Conservation (phyloP, 2,113 vertebrate genomes). For the Macroglossus sobrinus region DNA sequence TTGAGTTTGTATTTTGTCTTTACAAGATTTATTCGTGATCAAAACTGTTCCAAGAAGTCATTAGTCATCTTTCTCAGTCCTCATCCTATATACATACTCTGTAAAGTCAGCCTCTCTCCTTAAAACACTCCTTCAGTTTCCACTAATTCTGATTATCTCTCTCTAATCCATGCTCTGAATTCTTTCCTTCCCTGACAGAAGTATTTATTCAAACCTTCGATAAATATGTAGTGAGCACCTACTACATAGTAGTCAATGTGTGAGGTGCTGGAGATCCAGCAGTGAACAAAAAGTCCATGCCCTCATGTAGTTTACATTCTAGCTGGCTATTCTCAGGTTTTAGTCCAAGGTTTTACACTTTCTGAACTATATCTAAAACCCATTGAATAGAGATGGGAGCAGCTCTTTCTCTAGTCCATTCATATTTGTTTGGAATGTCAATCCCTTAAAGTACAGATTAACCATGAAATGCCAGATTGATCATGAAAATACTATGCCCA, state of each 20-base stretch:
- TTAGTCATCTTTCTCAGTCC: not conserved
- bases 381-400: not conserved
- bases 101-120: not conserved
- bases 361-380: not conserved
- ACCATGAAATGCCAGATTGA: not conserved
- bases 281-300: not conserved
- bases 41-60: not conserved
- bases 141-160: not conserved
- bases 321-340: not conserved
- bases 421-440: not conserved
- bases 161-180: not conserved
- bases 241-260: not conserved
- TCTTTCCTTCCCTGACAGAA: not conserved
- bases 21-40: too few relatives aligned
- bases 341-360: not conserved
- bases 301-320: not conserved
- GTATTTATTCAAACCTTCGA: not conserved
- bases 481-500: not conserved
- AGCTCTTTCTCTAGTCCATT: not conserved
- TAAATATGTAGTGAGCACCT: not conserved
- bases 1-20: too few relatives aligned
- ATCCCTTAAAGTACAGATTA: not conserved
- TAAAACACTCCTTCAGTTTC: not conserved
- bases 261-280: not conserved
- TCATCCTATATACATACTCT: not conserved